phyloP scores from a whole-genome alignment of 2,888 invertebrate genomes.

The Hipparchia semele region DNA sequence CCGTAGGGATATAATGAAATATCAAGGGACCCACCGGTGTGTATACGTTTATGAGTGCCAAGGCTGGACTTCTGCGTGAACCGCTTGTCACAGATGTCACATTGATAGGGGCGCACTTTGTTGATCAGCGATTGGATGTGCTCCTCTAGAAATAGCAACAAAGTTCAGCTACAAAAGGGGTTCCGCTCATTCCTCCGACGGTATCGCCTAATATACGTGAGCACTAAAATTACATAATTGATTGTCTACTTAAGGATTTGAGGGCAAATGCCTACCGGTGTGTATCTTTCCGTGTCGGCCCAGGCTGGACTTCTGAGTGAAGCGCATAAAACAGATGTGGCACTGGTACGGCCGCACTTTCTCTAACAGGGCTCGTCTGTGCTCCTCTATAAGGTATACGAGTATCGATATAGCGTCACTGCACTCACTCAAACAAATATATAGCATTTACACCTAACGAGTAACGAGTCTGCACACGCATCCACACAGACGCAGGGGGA shows the following conservation, averaged over 20 bases:
- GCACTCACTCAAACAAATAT: constrained; percentile 65
- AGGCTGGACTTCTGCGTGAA: constrained; percentile 93
- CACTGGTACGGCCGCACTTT: constrained; percentile 87
- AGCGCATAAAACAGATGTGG: constrained; percentile 88
- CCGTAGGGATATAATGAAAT: constrained; percentile 73
- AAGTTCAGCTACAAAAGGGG: constrained; percentile 78
- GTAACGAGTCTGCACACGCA: constrained; percentile 57
- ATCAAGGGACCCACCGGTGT: constrained; percentile 86
- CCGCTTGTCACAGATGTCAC: constrained; percentile 90
- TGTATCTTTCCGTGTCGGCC: constrained; percentile 89
- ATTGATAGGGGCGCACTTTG: constrained; percentile 86
- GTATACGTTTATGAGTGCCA: constrained; percentile 91
- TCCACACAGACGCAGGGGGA: constrained; percentile 74
- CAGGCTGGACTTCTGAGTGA: constrained; percentile 89
- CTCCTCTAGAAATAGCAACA: constrained; percentile 84
- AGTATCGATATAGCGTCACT: constrained; percentile 78
- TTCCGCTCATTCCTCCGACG: constrained; percentile 61
- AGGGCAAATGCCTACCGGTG: constrained; percentile 85
- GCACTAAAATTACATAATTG: constrained; percentile 69
- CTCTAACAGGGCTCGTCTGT: constrained; percentile 84
- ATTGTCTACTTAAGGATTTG: constrained; percentile 80
- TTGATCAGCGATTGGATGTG: constrained; percentile 85
- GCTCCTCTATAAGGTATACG: constrained; percentile 83
- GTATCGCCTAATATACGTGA: constrained; percentile 72
- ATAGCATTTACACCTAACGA: constrained; percentile 60